A percentile compares a stretch with the other conserved stretches of the same genome.
These are phyloP conservation scores for Marmota monax DNA, from an alignment of 2,113 vertebrate genomes.

Conservation along the genomic window DNA sequence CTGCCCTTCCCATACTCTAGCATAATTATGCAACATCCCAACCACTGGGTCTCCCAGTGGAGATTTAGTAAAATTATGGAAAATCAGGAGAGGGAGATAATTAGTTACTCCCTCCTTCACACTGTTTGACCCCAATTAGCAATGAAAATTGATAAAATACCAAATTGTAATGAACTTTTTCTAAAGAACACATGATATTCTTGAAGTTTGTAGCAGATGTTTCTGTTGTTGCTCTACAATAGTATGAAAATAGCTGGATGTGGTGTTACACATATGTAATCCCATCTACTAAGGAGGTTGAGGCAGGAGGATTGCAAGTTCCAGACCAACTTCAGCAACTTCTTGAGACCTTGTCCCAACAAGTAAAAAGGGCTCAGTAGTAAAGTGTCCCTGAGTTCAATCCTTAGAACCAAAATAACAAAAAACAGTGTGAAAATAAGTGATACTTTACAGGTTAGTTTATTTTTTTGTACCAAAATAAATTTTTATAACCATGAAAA, in stretches of 20 bases:
- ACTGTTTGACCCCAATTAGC: conserved; percentile 11
- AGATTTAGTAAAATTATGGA: conserved; percentile 49
- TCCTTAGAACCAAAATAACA: too few relatives aligned
- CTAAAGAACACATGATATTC: neutral
- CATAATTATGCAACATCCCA: conserved; percentile 25
- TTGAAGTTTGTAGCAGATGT: conserved; percentile 49
- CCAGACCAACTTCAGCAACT: too few relatives aligned
- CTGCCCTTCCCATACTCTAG: neutral
- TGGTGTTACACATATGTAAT: too few relatives aligned
- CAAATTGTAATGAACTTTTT: neutral
- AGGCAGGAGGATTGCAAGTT: too few relatives aligned
- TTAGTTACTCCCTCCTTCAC: neutral
- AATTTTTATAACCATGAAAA: conserved; percentile 51
- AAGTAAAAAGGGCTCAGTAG: too few relatives aligned
- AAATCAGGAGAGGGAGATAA: conserved; percentile 19
- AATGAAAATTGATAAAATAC: neutral
- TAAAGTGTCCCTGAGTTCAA: too few relatives aligned
- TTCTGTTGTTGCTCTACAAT: conserved; percentile 13
- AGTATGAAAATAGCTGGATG: neutral
- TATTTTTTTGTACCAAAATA: conserved; percentile 74
- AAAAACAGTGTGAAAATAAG: neutral
- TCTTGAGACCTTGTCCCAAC: too few relatives aligned
- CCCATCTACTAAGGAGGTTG: too few relatives aligned
- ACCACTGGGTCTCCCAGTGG: neutral
- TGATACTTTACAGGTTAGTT: conserved; percentile 29